phyloP scores from a whole-genome alignment of 2,113 vertebrate species.

The Herpetotheres cachinnans region DNA sequence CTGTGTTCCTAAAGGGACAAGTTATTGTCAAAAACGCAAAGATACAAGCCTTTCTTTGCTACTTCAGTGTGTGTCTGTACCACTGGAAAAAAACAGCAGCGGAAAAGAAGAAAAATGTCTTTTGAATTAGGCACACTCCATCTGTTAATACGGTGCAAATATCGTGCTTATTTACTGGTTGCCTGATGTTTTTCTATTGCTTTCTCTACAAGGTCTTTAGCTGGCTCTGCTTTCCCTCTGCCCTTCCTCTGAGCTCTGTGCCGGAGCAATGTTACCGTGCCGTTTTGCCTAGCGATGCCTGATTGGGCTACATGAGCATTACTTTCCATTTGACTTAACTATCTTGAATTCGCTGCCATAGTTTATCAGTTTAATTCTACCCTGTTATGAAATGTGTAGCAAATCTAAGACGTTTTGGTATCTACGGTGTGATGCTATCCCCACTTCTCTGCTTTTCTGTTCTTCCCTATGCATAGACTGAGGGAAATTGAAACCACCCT shows the following conservation, averaged over 20 bases:
- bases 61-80: background rate
- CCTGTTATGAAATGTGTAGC: background rate
- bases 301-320: background rate
- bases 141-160: background rate
- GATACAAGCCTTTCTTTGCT: background rate
- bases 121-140: background rate
- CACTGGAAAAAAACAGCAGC: background rate
- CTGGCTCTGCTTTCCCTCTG: background rate
- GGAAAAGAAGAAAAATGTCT: background rate
- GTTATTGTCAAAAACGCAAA: background rate
- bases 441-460: background rate
- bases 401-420: background rate
- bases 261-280: background rate
- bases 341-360: background rate
- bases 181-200: background rate
- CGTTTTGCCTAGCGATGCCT: background rate
- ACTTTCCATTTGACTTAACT: background rate
- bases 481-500: background rate
- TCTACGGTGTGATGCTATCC: background rate
- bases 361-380: background rate
- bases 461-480: background rate
- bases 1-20: background rate
- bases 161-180: background rate
- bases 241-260: background rate
- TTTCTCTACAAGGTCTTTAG: background rate